Conservation (phyloP, 2,888 invertebrate genomes). For the Agrotis exclamationis region DNA sequence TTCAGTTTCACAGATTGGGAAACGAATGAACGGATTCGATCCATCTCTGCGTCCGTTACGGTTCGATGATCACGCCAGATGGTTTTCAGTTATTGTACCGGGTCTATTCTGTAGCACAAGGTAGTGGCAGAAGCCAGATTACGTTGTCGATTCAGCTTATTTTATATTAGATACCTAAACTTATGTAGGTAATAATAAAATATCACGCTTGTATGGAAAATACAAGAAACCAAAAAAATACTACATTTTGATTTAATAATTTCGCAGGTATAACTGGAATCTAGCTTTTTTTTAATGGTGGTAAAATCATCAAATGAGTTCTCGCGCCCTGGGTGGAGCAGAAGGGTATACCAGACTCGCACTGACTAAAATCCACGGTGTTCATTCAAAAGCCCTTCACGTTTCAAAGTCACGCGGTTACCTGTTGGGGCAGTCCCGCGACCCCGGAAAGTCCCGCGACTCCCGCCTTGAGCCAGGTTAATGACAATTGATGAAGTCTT, state of each 20-base stretch:
- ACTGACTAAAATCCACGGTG: too few relatives aligned
- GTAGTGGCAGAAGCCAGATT: not conserved
- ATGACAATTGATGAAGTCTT: too few relatives aligned
- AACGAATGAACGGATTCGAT: not conserved
- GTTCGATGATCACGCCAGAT: not conserved
- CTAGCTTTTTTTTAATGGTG: too few relatives aligned
- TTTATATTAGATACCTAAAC: not conserved
- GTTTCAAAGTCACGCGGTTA: too few relatives aligned
- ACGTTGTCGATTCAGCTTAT: not conserved
- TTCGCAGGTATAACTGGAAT: too few relatives aligned
- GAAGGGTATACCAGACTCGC: too few relatives aligned
- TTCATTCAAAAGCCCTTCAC: too few relatives aligned
- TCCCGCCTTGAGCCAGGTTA: too few relatives aligned
- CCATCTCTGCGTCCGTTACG: not conserved
- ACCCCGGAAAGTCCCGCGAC: too few relatives aligned
- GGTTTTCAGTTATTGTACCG: not conserved
- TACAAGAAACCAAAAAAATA: not conserved
- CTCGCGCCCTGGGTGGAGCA: too few relatives aligned
- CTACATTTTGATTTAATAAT: not conserved
- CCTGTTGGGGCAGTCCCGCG: too few relatives aligned
- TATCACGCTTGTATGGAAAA: not conserved
- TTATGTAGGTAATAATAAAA: not conserved
- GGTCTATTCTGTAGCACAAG: not conserved
- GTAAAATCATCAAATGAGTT: too few relatives aligned
- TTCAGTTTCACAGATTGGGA: constrained; percentile 5